Conservation (phyloP, 2,113 vertebrate species). For the Corapipo altera region DNA sequence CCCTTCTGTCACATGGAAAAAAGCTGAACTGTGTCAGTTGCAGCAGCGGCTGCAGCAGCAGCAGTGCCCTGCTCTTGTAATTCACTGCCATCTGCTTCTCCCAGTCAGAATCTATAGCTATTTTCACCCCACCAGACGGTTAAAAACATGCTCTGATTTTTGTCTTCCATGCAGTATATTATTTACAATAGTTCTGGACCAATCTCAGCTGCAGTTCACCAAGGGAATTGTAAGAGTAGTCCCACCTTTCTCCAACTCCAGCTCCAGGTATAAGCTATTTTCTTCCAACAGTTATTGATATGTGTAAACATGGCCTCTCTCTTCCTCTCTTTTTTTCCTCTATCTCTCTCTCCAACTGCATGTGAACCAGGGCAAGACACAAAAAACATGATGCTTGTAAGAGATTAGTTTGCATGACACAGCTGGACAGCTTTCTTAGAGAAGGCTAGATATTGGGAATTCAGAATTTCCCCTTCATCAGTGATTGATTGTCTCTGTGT, state of each 20-base stretch:
- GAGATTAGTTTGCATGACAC: conserved; percentile 2
- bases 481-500: not conserved
- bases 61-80: conserved; percentile 12
- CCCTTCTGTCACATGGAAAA: conserved; percentile 50
- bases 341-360: not conserved
- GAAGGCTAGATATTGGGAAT: not conserved
- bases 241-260: not conserved
- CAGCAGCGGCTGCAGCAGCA: conserved; percentile 39
- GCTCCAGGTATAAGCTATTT: not conserved
- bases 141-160: conserved; percentile 7
- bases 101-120: not conserved
- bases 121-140: not conserved
- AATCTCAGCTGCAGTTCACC: not conserved
- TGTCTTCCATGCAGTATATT: not conserved
- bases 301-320: not conserved
- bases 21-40: conserved; percentile 40
- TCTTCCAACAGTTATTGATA: not conserved
- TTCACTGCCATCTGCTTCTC: conserved; percentile 57
- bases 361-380: not conserved
- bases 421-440: not conserved
- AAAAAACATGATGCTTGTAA: conserved; percentile 5
- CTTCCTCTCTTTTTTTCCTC: rapidly evolving
- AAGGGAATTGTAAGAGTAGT: not conserved
- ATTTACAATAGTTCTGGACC: not conserved
- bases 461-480: conserved; percentile 12